Conservation (phyloP, 2,888 invertebrate genomes). For the Pyrrhia umbra region DNA sequence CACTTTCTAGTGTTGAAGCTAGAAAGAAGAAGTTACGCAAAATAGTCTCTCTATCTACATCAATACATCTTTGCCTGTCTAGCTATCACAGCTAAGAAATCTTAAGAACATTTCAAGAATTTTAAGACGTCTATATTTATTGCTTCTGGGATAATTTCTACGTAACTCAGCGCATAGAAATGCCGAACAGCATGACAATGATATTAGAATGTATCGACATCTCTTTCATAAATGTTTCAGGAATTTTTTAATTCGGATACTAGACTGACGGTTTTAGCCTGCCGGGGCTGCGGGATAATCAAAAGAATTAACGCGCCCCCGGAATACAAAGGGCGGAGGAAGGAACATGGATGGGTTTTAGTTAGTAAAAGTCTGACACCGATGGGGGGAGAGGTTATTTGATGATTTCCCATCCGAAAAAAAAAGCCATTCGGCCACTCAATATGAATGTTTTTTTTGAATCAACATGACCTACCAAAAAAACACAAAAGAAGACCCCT, state of each 20-base stretch:
- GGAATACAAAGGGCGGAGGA: too few species aligned
- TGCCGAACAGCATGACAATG: neutral
- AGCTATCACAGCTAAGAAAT: neutral
- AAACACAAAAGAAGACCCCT: neutral
- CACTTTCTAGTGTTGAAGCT: neutral
- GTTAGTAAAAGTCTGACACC: too few species aligned
- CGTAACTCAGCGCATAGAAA: neutral
- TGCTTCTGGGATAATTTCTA: neutral
- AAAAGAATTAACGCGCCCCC: too few species aligned
- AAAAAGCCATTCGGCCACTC: too few species aligned
- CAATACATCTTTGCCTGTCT: neutral
- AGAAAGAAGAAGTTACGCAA: too few species aligned
- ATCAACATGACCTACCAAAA: neutral
- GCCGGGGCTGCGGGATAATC: too few species aligned
- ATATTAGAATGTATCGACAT: neutral
- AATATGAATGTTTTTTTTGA: neutral
- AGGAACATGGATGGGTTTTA: too few species aligned
- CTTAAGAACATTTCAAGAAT: neutral
- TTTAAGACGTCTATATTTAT: neutral
- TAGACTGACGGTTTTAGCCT: too few species aligned
- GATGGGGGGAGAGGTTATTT: too few species aligned
- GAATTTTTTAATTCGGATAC: neutral
- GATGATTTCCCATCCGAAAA: too few species aligned
- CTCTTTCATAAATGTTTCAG: slow-evolving; percentile 27
- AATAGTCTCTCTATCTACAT: neutral